Percentiles rank a stretch among this genome's conserved stretches.
phyloP scores from a whole-genome alignment of 2,888 invertebrate species.

The Rhabditoides inermis region DNA sequence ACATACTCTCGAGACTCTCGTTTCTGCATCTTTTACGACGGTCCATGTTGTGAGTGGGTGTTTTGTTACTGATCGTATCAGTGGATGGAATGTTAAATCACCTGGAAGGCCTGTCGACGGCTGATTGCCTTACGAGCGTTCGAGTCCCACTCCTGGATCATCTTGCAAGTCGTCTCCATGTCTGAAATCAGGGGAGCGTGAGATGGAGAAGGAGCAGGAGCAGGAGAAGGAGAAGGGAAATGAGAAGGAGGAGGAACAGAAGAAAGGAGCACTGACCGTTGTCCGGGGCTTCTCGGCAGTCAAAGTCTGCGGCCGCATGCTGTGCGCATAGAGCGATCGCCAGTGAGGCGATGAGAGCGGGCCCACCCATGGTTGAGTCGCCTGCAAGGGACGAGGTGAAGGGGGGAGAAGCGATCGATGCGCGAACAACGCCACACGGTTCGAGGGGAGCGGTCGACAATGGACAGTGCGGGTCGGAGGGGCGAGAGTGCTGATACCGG shows the following conservation, averaged over 20 bases:
- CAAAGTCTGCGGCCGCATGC: conserved; percentile 11
- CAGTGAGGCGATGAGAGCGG: too few species aligned
- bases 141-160: conserved; percentile 37
- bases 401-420: too few species aligned
- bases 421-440: too few species aligned
- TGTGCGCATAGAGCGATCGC: too few species aligned
- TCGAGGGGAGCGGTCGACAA: too few species aligned
- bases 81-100: too few species aligned
- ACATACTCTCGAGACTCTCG: too few species aligned
- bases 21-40: background rate
- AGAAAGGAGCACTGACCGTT: conserved; percentile 3
- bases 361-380: too few species aligned
- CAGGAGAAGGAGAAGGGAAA: background rate
- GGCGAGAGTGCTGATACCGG: too few species aligned
- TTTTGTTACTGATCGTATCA: background rate
- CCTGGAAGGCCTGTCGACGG: conserved; percentile 29
- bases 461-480: too few species aligned
- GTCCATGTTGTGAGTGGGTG: background rate
- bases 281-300: conserved; percentile 17
- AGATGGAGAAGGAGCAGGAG: background rate
- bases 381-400: too few species aligned
- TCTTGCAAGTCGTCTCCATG: conserved; percentile 26
- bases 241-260: background rate
- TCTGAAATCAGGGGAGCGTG: conserved; percentile 13
- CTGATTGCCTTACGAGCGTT: conserved; percentile 28